Evolutionary conservation across 1,140 invertebrate species (phyloP).

Genomic region (Papilio helenus): DNA sequence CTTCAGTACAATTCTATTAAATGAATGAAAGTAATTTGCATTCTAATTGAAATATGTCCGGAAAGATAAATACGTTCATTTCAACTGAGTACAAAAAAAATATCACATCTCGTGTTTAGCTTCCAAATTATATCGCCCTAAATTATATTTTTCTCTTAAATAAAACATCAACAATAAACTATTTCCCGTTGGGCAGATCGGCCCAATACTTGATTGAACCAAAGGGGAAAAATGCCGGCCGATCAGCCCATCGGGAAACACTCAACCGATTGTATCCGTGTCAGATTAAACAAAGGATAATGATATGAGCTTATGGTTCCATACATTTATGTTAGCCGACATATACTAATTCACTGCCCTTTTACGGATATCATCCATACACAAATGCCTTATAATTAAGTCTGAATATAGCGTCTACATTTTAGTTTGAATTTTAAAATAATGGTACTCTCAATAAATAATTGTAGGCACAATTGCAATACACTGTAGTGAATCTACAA

Average conservation of each 20-base stretch:
- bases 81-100: neutral
- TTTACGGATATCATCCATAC: too few species aligned
- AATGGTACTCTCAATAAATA: neutral
- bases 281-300: too few species aligned
- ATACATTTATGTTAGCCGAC: too few species aligned
- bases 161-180: neutral
- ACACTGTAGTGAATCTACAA: neutral
- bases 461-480: neutral
- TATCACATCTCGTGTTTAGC: constrained; percentile 19
- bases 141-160: neutral
- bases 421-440: neutral
- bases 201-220: too few species aligned
- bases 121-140: neutral
- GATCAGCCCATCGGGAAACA: too few species aligned
- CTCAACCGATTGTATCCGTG: too few species aligned
- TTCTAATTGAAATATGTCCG: constrained; percentile 30
- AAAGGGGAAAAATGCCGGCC: too few species aligned
- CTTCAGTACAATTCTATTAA: constrained; percentile 21
- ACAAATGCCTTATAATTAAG: too few species aligned
- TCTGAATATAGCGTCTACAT: too few species aligned
- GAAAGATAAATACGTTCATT: constrained; percentile 32
- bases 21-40: constrained; percentile 35
- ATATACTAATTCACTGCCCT: too few species aligned
- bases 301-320: too few species aligned
- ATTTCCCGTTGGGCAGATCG: too few species aligned